These are phyloP conservation scores for Standfussiana lucernea DNA, from an alignment of 2,888 invertebrate species.

Conservation along the genomic window DNA sequence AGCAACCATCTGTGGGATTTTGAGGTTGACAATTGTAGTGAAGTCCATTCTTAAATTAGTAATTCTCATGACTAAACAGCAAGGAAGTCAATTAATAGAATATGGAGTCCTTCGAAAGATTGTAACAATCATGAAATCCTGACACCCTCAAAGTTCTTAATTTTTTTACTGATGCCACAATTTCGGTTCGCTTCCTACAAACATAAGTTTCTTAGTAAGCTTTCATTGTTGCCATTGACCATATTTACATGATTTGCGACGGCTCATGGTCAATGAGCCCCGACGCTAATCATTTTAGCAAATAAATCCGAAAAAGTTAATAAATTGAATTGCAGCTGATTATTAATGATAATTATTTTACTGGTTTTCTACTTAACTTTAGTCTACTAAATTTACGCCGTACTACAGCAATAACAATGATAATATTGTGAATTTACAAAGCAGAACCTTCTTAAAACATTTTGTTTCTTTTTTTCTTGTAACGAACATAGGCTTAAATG, in stretches of 20 bases:
- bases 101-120: not conserved
- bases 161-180: not conserved
- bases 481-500: not conserved
- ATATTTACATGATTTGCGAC: not conserved
- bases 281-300: no score
- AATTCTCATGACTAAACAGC: not conserved
- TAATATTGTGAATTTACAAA: not conserved
- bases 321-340: not conserved
- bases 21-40: constrained; percentile 57
- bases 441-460: constrained; percentile 8
- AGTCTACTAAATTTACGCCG: constrained; percentile 25
- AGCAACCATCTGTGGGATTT: constrained; percentile 40
- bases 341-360: not conserved
- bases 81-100: no score
- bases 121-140: not conserved
- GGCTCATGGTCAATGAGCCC: not conserved
- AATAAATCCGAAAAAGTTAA: no score
- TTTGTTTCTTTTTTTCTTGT: constrained; percentile 54
- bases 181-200: no score
- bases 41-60: constrained; percentile 24
- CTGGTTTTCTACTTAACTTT: not conserved
- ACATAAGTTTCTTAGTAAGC: no score
- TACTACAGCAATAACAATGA: constrained; percentile 9
- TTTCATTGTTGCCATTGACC: not conserved
- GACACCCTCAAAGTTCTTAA: not conserved